Percentiles rank a stretch among this genome's conserved stretches.
phyloP scores from a whole-genome alignment of 1,140 invertebrate species.

The Euwallacea similis region DNA sequence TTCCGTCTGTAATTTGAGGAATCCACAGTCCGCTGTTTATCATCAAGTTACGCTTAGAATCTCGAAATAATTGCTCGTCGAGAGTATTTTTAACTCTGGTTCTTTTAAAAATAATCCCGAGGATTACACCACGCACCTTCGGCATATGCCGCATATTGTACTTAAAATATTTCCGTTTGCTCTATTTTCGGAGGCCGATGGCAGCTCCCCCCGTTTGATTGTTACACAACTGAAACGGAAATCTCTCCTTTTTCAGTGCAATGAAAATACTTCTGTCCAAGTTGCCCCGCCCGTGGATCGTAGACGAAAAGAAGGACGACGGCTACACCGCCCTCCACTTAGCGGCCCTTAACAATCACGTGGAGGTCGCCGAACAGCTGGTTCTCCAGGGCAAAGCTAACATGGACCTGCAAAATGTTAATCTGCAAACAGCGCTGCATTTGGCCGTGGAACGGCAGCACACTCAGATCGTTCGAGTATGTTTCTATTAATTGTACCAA shows the following conservation, averaged over 20 bases:
- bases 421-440: constrained; percentile 94
- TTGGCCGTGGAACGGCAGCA: constrained; percentile 94
- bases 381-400: constrained; percentile 85
- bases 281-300: constrained; percentile 92
- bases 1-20: constrained; percentile 13
- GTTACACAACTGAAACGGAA: not conserved
- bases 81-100: constrained; percentile 20
- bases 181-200: constrained; percentile 9
- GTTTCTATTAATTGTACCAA: constrained; percentile 35
- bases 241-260: constrained; percentile 68
- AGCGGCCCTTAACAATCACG: constrained; percentile 95
- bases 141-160: constrained; percentile 11
- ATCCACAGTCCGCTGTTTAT: constrained; percentile 15
- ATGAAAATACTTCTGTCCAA: constrained; percentile 92
- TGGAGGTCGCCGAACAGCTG: constrained; percentile 92
- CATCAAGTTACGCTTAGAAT: constrained; percentile 24
- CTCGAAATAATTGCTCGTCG: constrained; percentile 15
- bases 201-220: not conserved
- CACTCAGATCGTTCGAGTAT: constrained; percentile 87
- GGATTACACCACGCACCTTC: constrained; percentile 19
- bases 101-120: constrained; percentile 24
- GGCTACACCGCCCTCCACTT: constrained; percentile 96
- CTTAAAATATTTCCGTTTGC: constrained; percentile 13
- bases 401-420: constrained; percentile 92
- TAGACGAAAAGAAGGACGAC: constrained; percentile 98